Evolutionary conservation across 2,888 invertebrate species (phyloP), one percentile per base, ranked within the genome.

Genomic region (Ditula angustiorana): DNA sequence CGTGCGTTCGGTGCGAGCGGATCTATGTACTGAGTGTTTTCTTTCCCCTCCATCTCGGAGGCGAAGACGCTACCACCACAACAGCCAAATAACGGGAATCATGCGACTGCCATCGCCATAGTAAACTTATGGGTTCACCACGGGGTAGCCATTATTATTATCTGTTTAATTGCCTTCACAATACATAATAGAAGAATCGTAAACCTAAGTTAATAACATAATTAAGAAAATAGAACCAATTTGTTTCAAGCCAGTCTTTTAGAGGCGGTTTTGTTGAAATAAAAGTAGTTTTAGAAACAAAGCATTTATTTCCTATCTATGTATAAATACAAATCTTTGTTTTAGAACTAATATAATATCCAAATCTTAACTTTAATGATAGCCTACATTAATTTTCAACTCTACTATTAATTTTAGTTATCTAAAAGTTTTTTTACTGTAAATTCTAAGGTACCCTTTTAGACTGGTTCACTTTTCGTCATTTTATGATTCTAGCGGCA

Each of bases 21-120:
- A 69, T 82, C 81, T 87, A 81, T 80, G 79, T 74, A 89, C 90
- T 90, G 86, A 86, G 76, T 83, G 73, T 79, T 82, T 83, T 83
- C 78, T 79, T 82, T 75, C 70, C 77, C 71, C 71, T 71, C 71
- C 71, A 71, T 71, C 69, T 67, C 68, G 67, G 69, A 70, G 71
- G 70, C 67, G 61, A 72, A 67, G 68, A 62, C 57, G 60, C 58
- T 37, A 56, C 66, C 70, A 71, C 73, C 75, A 75, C 75, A 75
- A 70, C 73, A 67, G 73, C 67, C 63, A 58, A 35, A 73, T 80
- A 81, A 80, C 80, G 80, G 78, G 79, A 80, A 71, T 77, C 73
- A 67, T 67, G 74, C 73, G 44, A 60, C 16, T 37, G 23, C 52
- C 30, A n/a, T n/a, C n/a, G 24, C 41, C 19, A 58, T 44, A 44